A percentile compares a stretch with the other conserved stretches of the same genome.
These are phyloP conservation scores for Drosophila equinoxialis DNA, from an alignment of 1,140 invertebrate species.

Conservation along the genomic window DNA sequence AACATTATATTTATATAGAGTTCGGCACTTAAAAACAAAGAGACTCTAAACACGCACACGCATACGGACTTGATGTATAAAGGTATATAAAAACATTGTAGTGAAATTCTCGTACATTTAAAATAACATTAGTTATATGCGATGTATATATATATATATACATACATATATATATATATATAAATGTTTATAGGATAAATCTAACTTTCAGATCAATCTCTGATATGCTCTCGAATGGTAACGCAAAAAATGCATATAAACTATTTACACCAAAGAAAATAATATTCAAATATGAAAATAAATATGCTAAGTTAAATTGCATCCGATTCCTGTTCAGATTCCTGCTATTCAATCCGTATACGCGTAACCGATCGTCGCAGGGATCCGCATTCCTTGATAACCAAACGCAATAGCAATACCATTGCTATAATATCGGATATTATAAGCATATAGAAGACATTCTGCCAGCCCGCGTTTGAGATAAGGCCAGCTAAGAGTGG, in stretches of 20 bases:
- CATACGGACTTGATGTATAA: slow-evolving; percentile 44
- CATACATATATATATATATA: not conserved
- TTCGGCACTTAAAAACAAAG: slow-evolving; percentile 77
- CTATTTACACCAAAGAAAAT: slow-evolving; percentile 41
- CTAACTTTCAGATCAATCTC: slow-evolving; percentile 48
- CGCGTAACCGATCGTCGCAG: slow-evolving; percentile 59
- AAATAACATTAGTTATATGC: slow-evolving; percentile 44
- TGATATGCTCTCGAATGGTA: slow-evolving; percentile 54
- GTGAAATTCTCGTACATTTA: slow-evolving; percentile 22
- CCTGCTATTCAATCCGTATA: slow-evolving; percentile 77
- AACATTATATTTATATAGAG: slow-evolving; percentile 34
- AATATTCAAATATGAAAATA: slow-evolving; percentile 28
- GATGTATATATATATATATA: slow-evolving; percentile 21
- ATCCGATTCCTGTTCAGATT: slow-evolving; percentile 25
- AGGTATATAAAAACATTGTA: slow-evolving; percentile 48
- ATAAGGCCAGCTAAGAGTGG: slow-evolving; percentile 95
- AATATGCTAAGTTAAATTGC: slow-evolving; percentile 42
- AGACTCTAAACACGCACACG: slow-evolving; percentile 63
- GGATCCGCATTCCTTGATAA: slow-evolving; percentile 64
- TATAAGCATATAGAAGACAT: slow-evolving; percentile 97
- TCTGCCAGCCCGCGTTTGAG: slow-evolving; percentile 88
- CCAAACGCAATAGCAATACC: slow-evolving; percentile 85
- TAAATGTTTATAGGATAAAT: slow-evolving; percentile 39
- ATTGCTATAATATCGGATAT: slow-evolving; percentile 91
- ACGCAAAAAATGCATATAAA: slow-evolving; percentile 18